These are phyloP conservation scores for Apamea crenata DNA, from an alignment of 2,888 invertebrate species.

Conservation along the genomic window DNA sequence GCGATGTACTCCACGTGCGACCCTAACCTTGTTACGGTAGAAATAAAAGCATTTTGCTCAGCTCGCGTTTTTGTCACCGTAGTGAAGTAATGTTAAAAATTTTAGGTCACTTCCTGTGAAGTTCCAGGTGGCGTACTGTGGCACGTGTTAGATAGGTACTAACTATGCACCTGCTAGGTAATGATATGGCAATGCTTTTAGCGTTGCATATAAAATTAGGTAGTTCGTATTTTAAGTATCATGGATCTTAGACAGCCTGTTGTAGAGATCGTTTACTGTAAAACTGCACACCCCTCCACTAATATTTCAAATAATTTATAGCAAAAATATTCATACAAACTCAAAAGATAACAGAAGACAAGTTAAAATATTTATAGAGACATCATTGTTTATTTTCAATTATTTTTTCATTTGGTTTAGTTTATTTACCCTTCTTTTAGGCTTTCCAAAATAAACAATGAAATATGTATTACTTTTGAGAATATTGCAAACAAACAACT, in stretches of 20 bases:
- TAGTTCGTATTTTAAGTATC: neutral
- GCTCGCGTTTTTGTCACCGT: constrained; percentile 1
- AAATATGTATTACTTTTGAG: neutral
- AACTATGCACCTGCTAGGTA: neutral
- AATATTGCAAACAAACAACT: neutral
- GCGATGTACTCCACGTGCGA: constrained; percentile 10
- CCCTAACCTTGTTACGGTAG: constrained; percentile 40
- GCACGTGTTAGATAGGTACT: neutral
- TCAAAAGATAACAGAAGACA: neutral
- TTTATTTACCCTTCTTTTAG: neutral
- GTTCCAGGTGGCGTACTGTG: neutral
- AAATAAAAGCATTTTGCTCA: constrained; percentile 44
- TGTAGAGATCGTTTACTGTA: neutral
- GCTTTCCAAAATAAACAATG: constrained; percentile 5
- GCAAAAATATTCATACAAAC: neutral
- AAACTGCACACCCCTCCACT: neutral
- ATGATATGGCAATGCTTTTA: neutral
- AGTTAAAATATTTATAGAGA: neutral
- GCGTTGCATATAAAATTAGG: neutral
- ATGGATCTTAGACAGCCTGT: neutral
- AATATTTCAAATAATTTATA: no score
- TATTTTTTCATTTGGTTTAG: neutral
- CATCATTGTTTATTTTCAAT: neutral
- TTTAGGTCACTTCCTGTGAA: neutral
- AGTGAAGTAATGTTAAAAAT: neutral